Evolutionary conservation across 2,113 vertebrate species (phyloP), one percentile per base, ranked within the genome.

Genomic region (Ranitomeya imitator): DNA sequence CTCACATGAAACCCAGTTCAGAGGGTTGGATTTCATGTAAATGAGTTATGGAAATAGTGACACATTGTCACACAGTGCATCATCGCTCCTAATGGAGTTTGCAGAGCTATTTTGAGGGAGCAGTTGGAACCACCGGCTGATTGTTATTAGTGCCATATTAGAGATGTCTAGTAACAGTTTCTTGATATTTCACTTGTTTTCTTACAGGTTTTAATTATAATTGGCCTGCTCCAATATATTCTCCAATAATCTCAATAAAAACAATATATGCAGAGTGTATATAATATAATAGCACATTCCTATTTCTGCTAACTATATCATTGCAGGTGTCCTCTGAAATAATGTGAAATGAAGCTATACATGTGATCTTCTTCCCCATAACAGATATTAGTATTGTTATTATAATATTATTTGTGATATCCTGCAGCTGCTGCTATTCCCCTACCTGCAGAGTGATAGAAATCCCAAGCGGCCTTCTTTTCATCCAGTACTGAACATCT

Each of bases 361-460:
- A 79, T 84, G 12, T 15, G 60, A 69, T 88, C 74, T 85, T 88
- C 74, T 85, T 45, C 60, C 71, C 59, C 57, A 52, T 79, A 61
- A 88, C 79, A 88, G 69, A 74, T 76, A 88, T 88, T 77, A 76
- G 51, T 84, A 77, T 84, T 83, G 57, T 85, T 84, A 57, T 85
- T 79, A 23, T 85, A 84, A 59, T 65, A 67, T 85, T 85, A 88
- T 84, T 85, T 31, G 51, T 88, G 87, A 88, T 88, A 85, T 88
- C 73, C 60, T 79, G 60, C 87, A 88, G 82, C 87, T 88, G 87
- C 81, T 85, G 59, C 87, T 60, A 79, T 88, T 88, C 73, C 73
- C 61, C 60, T 88, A 88, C 87, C 87, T 88, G 87, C 87, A 69
- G 87, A 88, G 87, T 88, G 87, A 88, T 88, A 84, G 5, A 79